Conservation (phyloP, 2,888 invertebrate genomes). For the Agonopterix heracliana region DNA sequence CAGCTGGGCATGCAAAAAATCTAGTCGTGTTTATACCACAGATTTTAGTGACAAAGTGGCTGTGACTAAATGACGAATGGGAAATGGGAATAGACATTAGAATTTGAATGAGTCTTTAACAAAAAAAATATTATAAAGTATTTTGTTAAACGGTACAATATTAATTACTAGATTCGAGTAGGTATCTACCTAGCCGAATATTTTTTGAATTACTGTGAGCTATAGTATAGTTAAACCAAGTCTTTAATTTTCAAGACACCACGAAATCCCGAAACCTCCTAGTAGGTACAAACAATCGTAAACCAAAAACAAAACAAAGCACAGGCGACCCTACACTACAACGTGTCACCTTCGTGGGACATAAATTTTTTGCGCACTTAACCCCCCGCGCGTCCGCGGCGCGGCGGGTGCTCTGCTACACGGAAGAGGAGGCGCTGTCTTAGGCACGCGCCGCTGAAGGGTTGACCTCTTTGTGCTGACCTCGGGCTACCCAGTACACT, state of each 20-base stretch:
- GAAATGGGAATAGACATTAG: too few relatives aligned
- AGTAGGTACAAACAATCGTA: too few relatives aligned
- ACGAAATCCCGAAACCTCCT: too few relatives aligned
- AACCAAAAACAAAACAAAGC: background rate
- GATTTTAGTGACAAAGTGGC: too few relatives aligned
- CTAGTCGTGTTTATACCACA: too few relatives aligned
- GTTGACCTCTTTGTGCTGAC: slow-evolving; percentile 48
- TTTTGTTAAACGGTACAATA: too few relatives aligned
- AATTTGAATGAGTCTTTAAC: too few relatives aligned
- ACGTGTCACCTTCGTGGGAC: slow-evolving; percentile 39
- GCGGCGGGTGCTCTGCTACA: slow-evolving; percentile 31
- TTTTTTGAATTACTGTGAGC: background rate
- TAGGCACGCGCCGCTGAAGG: slow-evolving; percentile 47
- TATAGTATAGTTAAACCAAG: background rate
- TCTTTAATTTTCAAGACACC: background rate
- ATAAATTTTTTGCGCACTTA: slow-evolving; percentile 64
- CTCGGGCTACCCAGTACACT: slow-evolving; percentile 15
- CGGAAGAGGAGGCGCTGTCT: slow-evolving; percentile 70
- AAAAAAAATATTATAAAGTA: too few relatives aligned
- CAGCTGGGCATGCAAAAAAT: too few relatives aligned
- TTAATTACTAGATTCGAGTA: too few relatives aligned
- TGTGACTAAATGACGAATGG: too few relatives aligned
- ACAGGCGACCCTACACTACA: slow-evolving; percentile 3
- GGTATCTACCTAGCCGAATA: too few relatives aligned
- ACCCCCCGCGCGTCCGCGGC: slow-evolving; percentile 14